Base-by-base conservation (phyloP, 2,797 vertebrate genomes). In the Helostoma temminkii region DNA sequence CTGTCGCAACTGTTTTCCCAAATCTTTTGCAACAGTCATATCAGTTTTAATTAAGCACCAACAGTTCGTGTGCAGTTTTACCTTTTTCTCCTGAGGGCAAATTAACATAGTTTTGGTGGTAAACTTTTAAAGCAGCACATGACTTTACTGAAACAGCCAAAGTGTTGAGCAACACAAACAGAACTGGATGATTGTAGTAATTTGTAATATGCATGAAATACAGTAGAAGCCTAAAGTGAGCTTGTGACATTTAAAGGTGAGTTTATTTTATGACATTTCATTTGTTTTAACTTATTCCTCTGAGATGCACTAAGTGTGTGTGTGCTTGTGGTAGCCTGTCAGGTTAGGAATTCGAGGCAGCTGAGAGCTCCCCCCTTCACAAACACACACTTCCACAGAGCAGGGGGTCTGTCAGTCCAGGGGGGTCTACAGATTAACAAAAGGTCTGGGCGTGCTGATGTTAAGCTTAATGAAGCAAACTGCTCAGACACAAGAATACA, bases 261-360 rank as follows among this genome's bases (percentile, higher is more conserved):
- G 30, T 55, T 57, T 34, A 3, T 18, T 34, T 26, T 14, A 4
- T 30, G 6, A 1, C 4, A 10, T 19, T 36, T 34, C 6, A 4
- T 24, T 21, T n/a, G 1, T 24, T 8, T 30, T 46, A 6, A 32
- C 37, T 16, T 10, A 32, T 32, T 32, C 32, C 15, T 42, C 18
- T 42, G n/a, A 42, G 18, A 19, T 19, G 1, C 19, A 12, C 1
- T 15, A 32, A n/a, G 15, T 61, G 14, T 58, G 45, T 28, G 19
- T 41, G 47, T 43, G 24, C 32, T 42, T 45, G 43, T 19, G 52
- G 19, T 42, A 41, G 37, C 32, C 56, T 86, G 86, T 88, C 82
- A 87, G 76, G 71, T 78, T 76, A 85, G 77, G 82, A 89, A 90
- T 89, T 71, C 56, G 71, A 82, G 77, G 74, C 87, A 87, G 82